Percentiles rank a stretch among this genome's conserved stretches.
Conservation (phyloP, 2,113 vertebrate genomes). For the Phrynosoma blainvillii region DNA sequence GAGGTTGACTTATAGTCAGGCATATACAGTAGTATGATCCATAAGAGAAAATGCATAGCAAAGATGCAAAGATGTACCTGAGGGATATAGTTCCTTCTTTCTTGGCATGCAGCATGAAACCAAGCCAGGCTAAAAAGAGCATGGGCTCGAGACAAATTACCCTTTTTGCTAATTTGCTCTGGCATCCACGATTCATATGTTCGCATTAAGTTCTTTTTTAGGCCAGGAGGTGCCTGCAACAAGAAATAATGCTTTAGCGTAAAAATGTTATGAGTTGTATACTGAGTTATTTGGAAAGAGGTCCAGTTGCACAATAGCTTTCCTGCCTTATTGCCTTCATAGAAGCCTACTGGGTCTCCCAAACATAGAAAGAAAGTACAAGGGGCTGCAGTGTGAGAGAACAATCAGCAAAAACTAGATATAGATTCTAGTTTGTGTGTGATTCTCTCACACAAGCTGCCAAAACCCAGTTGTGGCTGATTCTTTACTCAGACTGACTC, state of each 20-base stretch:
- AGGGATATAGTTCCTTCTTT: slow-evolving; percentile 97
- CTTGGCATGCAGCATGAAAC: slow-evolving; percentile 98
- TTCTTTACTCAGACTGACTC: neutral
- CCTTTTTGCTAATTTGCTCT: slow-evolving; percentile 91
- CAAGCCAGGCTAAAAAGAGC: slow-evolving; percentile 96
- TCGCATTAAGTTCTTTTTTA: slow-evolving; percentile 96
- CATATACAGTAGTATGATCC: neutral
- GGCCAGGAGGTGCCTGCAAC: slow-evolving; percentile 90
- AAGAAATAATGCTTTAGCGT: slow-evolving; percentile 29
- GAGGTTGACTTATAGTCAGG: too few species aligned
- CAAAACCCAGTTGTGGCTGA: neutral
- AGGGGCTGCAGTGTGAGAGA: neutral
- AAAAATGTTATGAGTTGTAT: neutral
- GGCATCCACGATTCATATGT: slow-evolving; percentile 97
- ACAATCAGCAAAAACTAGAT: neutral
- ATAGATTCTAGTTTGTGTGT: neutral
- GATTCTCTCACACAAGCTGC: neutral
- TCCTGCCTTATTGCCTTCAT: neutral
- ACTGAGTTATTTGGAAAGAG: neutral
- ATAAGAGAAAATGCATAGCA: neutral
- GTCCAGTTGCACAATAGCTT: neutral
- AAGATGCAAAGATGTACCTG: slow-evolving; percentile 78
- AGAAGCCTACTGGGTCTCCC: neutral
- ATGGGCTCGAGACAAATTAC: slow-evolving; percentile 84
- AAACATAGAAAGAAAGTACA: neutral